phyloP scores from a whole-genome alignment of 2,113 vertebrate species.

The Zosterops pallidus region DNA sequence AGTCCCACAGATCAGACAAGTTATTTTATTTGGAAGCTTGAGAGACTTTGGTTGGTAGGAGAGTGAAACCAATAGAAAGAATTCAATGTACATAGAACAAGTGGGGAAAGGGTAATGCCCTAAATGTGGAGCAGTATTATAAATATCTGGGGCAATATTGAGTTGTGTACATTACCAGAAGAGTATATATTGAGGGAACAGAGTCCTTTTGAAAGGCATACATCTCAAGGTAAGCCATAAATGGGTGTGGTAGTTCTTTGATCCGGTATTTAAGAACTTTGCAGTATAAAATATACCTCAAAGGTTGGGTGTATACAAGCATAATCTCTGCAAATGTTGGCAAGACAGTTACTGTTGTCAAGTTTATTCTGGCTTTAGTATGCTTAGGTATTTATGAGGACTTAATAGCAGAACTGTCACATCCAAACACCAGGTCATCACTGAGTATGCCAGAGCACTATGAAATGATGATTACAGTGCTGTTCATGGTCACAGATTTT shows the following conservation, averaged over 20 bases:
- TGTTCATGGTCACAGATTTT: not conserved
- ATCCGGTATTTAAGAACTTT: not conserved
- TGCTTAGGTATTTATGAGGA: not conserved
- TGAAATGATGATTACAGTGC: not conserved
- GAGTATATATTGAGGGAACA: not conserved
- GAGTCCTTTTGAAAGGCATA: not conserved
- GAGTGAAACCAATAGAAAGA: not conserved
- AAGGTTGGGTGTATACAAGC: not conserved
- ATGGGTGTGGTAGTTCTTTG: not conserved
- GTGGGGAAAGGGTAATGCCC: not conserved
- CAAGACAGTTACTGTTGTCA: not conserved
- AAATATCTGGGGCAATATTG: not conserved
- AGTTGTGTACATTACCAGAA: not conserved
- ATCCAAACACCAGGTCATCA: not conserved
- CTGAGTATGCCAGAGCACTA: not conserved
- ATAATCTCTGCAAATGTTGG: not conserved
- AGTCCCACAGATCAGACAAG: not conserved
- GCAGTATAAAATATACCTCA: not conserved
- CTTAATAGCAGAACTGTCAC: not conserved
- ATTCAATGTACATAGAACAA: not conserved
- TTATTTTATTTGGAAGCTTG: not conserved
- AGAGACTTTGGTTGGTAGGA: not conserved
- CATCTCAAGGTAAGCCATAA: not conserved
- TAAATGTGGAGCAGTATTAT: not conserved
- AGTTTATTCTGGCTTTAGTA: not conserved